phyloP scores from a whole-genome alignment of 53 echinoderm and acorn worm genomes.

The Glandiceps talaboti region DNA sequence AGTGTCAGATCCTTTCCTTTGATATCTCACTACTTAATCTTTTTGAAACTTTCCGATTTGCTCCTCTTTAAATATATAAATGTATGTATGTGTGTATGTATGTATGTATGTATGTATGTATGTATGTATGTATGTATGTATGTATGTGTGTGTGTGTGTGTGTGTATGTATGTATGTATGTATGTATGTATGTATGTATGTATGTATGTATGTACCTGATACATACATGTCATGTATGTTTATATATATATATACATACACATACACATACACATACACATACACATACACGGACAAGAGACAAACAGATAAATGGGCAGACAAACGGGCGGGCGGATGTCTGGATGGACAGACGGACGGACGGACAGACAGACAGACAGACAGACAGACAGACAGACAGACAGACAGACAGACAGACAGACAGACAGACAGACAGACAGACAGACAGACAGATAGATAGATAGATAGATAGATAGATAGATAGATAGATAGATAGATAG shows the following conservation, averaged over 20 bases:
- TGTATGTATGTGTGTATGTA: background rate
- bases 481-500: background rate
- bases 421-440: background rate
- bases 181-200: background rate
- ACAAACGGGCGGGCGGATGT: background rate
- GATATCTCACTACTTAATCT: no score
- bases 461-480: background rate
- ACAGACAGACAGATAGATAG: background rate
- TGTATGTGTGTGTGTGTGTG: background rate
- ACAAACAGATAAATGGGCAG: background rate
- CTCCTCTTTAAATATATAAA: no score
- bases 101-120: background rate
- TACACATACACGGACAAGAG: no score
- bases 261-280: no score
- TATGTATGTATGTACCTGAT: background rate
- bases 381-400: background rate
- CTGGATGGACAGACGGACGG: background rate
- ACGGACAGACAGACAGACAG: background rate
- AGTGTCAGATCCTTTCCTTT: no score
- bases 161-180: background rate
- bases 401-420: background rate
- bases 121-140: background rate
- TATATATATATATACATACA: no score
- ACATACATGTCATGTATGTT: no score
- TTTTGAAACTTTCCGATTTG: no score